Percentiles rank a stretch among this genome's conserved stretches.
These are phyloP conservation scores for Mico argentatus DNA, from an alignment of 2,797 vertebrate genomes.

Conservation along the genomic window DNA sequence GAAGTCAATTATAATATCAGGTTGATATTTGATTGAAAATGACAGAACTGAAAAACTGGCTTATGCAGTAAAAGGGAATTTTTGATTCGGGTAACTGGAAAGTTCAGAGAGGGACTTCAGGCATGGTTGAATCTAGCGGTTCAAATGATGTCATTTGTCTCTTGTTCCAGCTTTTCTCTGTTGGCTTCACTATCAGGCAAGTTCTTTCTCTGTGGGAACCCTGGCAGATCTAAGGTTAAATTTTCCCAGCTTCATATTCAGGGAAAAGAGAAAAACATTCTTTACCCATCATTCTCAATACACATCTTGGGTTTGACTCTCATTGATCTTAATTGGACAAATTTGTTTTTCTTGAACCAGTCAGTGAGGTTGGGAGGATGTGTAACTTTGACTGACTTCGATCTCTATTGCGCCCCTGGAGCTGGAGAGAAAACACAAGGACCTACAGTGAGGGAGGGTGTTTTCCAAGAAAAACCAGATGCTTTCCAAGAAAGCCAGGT, in stretches of 20 bases:
- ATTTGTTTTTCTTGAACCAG: background rate
- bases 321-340: background rate
- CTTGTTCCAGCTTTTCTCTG: background rate
- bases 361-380: background rate
- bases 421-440: background rate
- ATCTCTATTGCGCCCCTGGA: background rate
- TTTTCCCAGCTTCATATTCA: background rate
- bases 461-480: background rate
- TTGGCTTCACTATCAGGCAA: background rate
- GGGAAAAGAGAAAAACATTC: background rate
- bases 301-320: background rate
- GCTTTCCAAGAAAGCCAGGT: background rate
- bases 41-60: background rate
- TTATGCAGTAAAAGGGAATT: background rate
- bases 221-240: background rate
- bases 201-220: background rate
- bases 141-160: background rate
- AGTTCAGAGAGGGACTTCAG: background rate
- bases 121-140: background rate
- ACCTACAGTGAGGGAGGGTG: background rate
- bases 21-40: background rate
- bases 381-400: background rate
- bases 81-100: background rate
- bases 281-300: background rate
- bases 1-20: background rate